A percentile compares a stretch with the other conserved stretches of the same genome.
These are phyloP conservation scores for Hapalemur alaotrensis DNA, from an alignment of 2,797 vertebrate species.

Conservation along the genomic window DNA sequence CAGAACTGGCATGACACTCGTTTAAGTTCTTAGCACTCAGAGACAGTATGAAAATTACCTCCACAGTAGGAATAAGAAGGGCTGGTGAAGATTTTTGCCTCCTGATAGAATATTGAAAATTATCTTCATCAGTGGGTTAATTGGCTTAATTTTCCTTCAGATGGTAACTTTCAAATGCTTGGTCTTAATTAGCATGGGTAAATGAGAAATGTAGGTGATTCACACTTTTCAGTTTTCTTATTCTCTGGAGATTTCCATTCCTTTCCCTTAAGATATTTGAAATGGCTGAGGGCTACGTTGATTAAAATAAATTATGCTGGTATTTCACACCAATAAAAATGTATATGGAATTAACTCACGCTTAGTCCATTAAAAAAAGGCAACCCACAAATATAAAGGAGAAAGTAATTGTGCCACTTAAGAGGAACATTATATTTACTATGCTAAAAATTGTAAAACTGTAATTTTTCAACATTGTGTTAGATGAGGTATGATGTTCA, in stretches of 20 bases:
- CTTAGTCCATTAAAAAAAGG: conserved; percentile 47
- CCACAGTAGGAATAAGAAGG: conserved; percentile 63
- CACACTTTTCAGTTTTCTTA: conserved; percentile 72
- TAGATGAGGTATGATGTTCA: not conserved
- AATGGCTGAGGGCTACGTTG: conserved; percentile 79
- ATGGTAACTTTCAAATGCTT: conserved; percentile 80
- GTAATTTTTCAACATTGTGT: not conserved
- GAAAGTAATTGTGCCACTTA: not conserved
- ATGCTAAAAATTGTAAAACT: conserved; percentile 11
- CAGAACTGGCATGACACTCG: conserved; percentile 45
- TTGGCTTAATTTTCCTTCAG: conserved; percentile 82
- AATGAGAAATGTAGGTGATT: conserved; percentile 81
- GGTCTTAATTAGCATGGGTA: conserved; percentile 82
- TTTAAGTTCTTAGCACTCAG: conserved; percentile 60
- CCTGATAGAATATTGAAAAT: conserved; percentile 81
- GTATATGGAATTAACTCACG: conserved; percentile 65
- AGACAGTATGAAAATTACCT: conserved; percentile 69
- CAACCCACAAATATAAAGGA: conserved; percentile 30
- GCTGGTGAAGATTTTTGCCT: conserved; percentile 75
- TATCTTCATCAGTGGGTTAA: conserved; percentile 82
- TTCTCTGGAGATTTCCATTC: conserved; percentile 72
- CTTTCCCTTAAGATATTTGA: conserved; percentile 74
- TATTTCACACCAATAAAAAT: conserved; percentile 70
- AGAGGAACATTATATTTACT: not conserved
- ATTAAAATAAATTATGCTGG: conserved; percentile 77